Evolutionary conservation across 1,140 invertebrate genomes (phyloP), one percentile per base, ranked within the genome.

Genomic region (Tetragonula clypearis): DNA sequence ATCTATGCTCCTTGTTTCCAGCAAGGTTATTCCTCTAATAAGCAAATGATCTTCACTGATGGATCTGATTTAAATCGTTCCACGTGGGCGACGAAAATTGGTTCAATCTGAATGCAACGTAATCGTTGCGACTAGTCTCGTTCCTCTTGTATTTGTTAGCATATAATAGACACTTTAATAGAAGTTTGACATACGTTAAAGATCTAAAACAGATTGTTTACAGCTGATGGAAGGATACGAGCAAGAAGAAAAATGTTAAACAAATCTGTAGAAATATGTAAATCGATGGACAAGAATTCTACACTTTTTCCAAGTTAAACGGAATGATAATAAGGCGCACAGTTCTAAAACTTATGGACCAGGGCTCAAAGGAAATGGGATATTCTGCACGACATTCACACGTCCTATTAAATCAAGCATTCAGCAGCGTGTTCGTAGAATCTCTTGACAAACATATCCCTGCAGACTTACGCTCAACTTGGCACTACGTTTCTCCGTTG

Each of bases 41-140:
- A n/a, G 14, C 19, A 65, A 68, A 23, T 53, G 80, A 82, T 74
- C 21, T 19, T 41, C 21, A 15, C 19, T 23, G 19, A 35, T 60
- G 30, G 26, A 66, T 65, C 17, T 14, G 49, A 71, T 78, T 84
- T 26, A 78, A 69, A 78, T 65, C 41, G 19, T 23, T 0, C 26
- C 14, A 30, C 23, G 76, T 88, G 23, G 72, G 26, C 55, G 56
- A 87, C 49, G 55, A 68, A 55, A 85, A 87, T 85, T 88, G 62
- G 19, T 58, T 62, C 15, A 56, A 41, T 19, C 8, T 15, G 65
- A 66, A 41, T 49, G 62, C 26, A 69, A 78, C 26, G 49, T 79
- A 88, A 84, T 87, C 5, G n/a, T n/a, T 11, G 5, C 15, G 17
- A 77, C 78, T 88, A 65, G 17, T 11, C 19, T 62, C 11, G 23